These are phyloP conservation scores for Corydoras sp. DNA, from an alignment of 2,113 vertebrate genomes.

Conservation along the genomic window DNA sequence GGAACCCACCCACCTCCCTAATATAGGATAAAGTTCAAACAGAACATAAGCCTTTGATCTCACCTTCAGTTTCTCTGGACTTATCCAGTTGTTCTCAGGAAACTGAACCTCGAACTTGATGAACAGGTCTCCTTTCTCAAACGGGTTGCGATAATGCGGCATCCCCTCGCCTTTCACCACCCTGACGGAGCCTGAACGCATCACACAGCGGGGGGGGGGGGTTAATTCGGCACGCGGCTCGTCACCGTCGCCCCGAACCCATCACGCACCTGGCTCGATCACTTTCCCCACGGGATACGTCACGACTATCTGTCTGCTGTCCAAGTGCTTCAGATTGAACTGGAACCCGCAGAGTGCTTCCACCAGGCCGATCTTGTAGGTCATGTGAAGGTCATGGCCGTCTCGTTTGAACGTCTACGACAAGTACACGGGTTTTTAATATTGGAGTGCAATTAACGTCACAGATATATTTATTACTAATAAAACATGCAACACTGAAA, in stretches of 20 bases:
- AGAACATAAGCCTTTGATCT: slow-evolving; percentile 44
- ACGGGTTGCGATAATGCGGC: slow-evolving; percentile 97
- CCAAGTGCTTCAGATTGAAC: slow-evolving; percentile 92
- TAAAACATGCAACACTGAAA: too few relatives aligned
- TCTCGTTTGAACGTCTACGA: slow-evolving; percentile 67
- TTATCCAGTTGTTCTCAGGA: slow-evolving; percentile 98
- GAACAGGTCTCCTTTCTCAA: slow-evolving; percentile 96
- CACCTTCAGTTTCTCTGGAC: slow-evolving; percentile 88
- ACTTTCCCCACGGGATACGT: slow-evolving; percentile 96
- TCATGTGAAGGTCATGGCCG: slow-evolving; percentile 92
- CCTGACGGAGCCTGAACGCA: slow-evolving; percentile 77
- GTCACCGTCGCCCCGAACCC: too few relatives aligned
- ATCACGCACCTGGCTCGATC: slow-evolving; percentile 86
- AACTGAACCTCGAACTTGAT: slow-evolving; percentile 97
- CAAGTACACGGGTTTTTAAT: too few relatives aligned
- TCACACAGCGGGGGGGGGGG: neutral
- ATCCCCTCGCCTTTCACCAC: slow-evolving; percentile 94
- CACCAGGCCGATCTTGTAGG: slow-evolving; percentile 91
- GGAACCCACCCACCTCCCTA: too few relatives aligned
- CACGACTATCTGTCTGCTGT: slow-evolving; percentile 91
- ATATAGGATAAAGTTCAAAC: neutral
- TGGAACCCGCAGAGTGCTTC: slow-evolving; percentile 97
- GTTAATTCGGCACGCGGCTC: too few relatives aligned
- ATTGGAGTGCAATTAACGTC: too few relatives aligned
- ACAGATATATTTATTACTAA: too few relatives aligned